These are phyloP conservation scores for Anarhynchus alexandrinus DNA, from an alignment of 2,113 vertebrate genomes.

Conservation along the genomic window DNA sequence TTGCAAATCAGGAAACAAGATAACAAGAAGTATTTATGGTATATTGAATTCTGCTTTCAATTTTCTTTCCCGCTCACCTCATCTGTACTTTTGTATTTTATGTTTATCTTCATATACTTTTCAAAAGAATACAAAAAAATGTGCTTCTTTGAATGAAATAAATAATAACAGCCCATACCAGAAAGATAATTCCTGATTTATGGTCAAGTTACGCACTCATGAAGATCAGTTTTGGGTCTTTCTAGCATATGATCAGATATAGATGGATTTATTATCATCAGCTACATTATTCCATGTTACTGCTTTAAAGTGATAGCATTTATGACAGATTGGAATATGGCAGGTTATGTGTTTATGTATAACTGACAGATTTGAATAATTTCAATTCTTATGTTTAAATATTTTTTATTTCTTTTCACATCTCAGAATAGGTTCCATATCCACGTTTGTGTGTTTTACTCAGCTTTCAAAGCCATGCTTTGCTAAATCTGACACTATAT, in stretches of 20 bases:
- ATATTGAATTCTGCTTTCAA: background rate
- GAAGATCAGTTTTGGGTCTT: background rate
- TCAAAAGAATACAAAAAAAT: background rate
- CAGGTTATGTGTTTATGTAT: background rate
- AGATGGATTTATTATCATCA: background rate
- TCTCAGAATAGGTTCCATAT: background rate
- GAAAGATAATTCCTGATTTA: background rate
- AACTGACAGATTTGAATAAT: background rate
- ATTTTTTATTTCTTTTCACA: background rate
- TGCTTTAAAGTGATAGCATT: background rate
- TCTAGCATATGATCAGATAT: background rate
- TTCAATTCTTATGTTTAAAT: background rate
- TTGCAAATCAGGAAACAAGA: background rate
- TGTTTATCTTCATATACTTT: background rate
- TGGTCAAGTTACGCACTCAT: background rate
- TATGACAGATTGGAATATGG: background rate
- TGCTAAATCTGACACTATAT: background rate
- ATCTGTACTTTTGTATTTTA: background rate
- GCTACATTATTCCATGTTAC: background rate
- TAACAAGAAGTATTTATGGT: background rate
- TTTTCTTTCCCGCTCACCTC: background rate
- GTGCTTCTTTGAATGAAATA: background rate
- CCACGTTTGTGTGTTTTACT: background rate
- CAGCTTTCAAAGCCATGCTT: background rate
- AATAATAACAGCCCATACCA: background rate